Evolutionary conservation across 2,797 vertebrate species (phyloP), one percentile per base, ranked within the genome.

Genomic region (Enteromius fasciolatus): DNA sequence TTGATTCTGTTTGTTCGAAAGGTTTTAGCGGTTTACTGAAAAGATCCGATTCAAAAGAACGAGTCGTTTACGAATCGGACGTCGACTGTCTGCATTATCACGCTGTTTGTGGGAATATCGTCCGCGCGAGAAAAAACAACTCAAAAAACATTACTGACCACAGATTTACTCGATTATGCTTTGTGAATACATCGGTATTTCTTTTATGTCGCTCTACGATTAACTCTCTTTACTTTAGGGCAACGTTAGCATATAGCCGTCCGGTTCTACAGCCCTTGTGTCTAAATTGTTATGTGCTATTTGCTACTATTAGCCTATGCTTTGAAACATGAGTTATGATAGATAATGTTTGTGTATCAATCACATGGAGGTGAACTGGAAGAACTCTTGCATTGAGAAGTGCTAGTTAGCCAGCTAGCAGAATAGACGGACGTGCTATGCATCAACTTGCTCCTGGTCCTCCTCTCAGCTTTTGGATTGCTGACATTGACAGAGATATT

Each of bases 361-460:
- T 17, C 10, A 41, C 23, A 17, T 31, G 25, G 33, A 18, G 17
- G 33, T 44, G 48, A 57, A 15, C 6, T 44, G 31, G 17, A 33
- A 52, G 3, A 9, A 11, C 25, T 54, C 15, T 18, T 63, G 28
- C 4, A 11, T 44, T 23, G 39, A 44, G 48, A 59, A 59, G 81
- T 25, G 48, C 64, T 69, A 46, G 74, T 69, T 83, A 83, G 74
- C 81, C 81, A 25, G 81, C 63, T 82, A 82, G 72, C 80, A 57
- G 67, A 36, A 18, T 54, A 41, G 61, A 75, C 48, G 68, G 17
- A 23, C 23, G 72, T 76, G 81, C 63, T 82, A 82, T 75, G 73
- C 50, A 44, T 41, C 25, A 48, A 59, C 73, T 83, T 59, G 63
- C 33, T 28, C 31, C 44, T 66, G 15, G 44, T 81, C 20, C 80